Base-by-base conservation (phyloP, 64 coral and sea anemone species). In the Dendronephthya gigantea region DNA sequence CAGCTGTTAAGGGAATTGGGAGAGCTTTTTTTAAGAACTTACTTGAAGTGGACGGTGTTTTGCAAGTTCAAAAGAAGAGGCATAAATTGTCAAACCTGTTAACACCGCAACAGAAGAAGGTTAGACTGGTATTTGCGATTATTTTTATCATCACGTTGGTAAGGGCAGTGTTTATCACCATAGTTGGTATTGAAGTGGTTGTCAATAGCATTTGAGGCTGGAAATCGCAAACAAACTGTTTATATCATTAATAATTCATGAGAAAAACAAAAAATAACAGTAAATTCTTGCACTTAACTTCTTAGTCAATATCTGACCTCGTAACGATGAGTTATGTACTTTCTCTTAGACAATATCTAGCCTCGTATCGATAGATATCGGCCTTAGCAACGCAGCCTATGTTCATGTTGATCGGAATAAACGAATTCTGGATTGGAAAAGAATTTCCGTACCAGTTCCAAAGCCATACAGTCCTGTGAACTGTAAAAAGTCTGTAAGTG, bases 291-390 rank as follows among this genome's bases (percentile, higher is more conserved):
- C n/a, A n/a, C n/a, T n/a, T n/a, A n/a, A n/a, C n/a, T n/a, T n/a
- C n/a, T n/a, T n/a, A n/a, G n/a, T n/a, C n/a, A n/a, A n/a, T n/a
- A n/a, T n/a, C n/a, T n/a, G n/a, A n/a, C n/a, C n/a, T n/a, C n/a
- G n/a, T n/a, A n/a, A n/a, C n/a, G n/a, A 39, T 90, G 2, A 14
- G 15, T 25, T 30, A 29, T 35, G 3, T 48, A 0, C 59, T 39
- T 39, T 35, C 25, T 49, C 15, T 28, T 43, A 90, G 88, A 69
- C 83, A 74, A 38, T 90, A 58, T 85, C 88, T 25, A 90, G 83
- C 52, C 68, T 90, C 23, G 83, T 90, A 15, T 90, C 88, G 39
- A 56, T 90, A 17, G 88, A 90, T 84, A 90, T 90, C 35, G 88
- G 88, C 29, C 72, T 90, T 65, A 83, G 47, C 27, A 90, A 90